These are phyloP conservation scores for Dynastes tityus DNA, from an alignment of 2,888 invertebrate species.

Conservation along the genomic window DNA sequence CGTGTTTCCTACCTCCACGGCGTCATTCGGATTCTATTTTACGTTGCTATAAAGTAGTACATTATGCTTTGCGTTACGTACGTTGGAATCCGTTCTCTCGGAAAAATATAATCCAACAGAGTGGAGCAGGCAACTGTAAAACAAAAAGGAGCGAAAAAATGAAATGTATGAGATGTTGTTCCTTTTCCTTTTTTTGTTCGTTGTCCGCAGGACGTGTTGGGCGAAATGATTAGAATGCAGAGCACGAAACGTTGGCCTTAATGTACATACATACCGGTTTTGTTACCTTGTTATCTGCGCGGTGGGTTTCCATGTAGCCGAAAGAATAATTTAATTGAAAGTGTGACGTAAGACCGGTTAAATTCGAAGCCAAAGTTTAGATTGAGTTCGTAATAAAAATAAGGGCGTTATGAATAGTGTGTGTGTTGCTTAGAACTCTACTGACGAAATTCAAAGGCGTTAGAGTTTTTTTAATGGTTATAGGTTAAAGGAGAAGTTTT, in stretches of 20 bases:
- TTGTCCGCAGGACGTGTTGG: conserved; percentile 10
- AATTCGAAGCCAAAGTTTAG: conserved; percentile 2
- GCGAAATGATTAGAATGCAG: conserved; percentile 15
- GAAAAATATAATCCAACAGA: conserved; percentile 6
- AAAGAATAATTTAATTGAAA: conserved; percentile 21
- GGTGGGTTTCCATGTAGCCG: neutral
- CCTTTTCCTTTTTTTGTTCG: neutral
- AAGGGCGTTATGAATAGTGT: neutral
- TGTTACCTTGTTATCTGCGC: conserved; percentile 24
- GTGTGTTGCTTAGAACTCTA: neutral
- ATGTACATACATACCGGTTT: conserved; percentile 31
- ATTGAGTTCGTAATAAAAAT: neutral
- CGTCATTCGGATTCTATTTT: neutral
- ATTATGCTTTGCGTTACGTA: conserved; percentile 3
- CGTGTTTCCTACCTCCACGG: no score
- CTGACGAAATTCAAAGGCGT: neutral
- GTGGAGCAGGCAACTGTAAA: neutral
- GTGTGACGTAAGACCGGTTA: neutral
- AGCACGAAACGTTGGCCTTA: conserved; percentile 13
- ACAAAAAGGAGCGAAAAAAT: conserved; percentile 18
- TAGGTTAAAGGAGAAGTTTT: no score
- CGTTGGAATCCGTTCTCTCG: neutral
- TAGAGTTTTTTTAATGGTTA: neutral
- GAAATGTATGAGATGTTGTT: conserved; percentile 13
- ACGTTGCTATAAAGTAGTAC: neutral